phyloP scores from a whole-genome alignment of 2,113 vertebrate species.

The Salvelinus alpinus region DNA sequence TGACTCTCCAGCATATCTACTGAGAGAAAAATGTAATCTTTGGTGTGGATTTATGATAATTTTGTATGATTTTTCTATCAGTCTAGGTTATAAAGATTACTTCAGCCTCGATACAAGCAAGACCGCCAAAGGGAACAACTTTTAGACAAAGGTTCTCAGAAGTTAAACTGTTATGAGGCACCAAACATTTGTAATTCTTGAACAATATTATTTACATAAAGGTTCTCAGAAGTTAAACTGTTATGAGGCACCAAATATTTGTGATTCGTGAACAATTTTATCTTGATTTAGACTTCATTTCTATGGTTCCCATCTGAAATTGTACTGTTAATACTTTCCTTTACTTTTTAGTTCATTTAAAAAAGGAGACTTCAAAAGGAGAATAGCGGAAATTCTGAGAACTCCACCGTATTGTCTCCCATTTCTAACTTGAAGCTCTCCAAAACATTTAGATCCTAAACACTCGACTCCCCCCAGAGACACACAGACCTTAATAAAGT shows the following conservation, averaged over 20 bases:
- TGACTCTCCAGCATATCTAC: too few relatives aligned
- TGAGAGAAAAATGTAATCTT: too few relatives aligned
- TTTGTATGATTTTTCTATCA: too few relatives aligned
- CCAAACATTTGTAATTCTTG: background rate
- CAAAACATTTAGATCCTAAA: conserved; percentile 1
- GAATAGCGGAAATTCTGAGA: background rate
- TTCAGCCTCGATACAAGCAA: too few relatives aligned
- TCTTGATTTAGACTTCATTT: too few relatives aligned
- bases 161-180: background rate
- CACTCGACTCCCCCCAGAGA: conserved; percentile 5
- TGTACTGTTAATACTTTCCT: background rate
- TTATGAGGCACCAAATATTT: background rate
- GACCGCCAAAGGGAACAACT: too few relatives aligned
- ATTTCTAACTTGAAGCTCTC: conserved; percentile 6
- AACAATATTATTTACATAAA: too few relatives aligned
- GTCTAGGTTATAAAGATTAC: too few relatives aligned
- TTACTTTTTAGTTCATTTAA: background rate
- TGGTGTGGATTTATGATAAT: too few relatives aligned
- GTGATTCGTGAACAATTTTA: background rate
- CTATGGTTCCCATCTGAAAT: too few relatives aligned
- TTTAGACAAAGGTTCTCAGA: background rate
- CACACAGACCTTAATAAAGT: conserved; percentile 31
- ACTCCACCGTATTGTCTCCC: conserved; percentile 9
- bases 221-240: background rate
- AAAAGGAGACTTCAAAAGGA: background rate